Evolutionary conservation across 2,797 vertebrate genomes (phyloP).

Genomic region (Lepus townsendii): DNA sequence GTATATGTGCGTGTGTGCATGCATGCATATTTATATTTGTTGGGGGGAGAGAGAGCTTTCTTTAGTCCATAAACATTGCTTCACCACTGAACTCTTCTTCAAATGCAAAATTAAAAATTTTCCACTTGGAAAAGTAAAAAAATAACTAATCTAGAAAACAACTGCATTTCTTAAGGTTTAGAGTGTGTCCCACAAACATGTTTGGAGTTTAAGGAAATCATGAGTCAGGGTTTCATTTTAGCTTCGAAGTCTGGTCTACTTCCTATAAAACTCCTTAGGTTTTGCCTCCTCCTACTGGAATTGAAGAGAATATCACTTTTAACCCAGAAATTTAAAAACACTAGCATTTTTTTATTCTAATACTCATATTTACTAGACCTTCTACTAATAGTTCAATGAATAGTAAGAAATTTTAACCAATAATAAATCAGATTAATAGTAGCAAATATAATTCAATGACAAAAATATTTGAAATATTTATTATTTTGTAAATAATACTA

Average conservation of each 20-base stretch:
- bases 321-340: background rate
- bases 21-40: background rate
- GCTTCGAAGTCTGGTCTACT: background rate
- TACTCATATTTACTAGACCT: background rate
- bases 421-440: no score
- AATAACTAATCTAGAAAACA: background rate
- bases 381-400: no score
- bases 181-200: background rate
- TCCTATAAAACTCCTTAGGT: constrained; percentile 18
- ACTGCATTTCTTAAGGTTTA: background rate
- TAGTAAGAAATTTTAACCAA: no score
- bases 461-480: no score
- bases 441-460: no score
- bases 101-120: background rate
- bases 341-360: background rate
- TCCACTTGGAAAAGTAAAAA: background rate
- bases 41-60: background rate
- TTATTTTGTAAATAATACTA: no score
- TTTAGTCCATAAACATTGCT: background rate
- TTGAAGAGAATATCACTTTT: background rate
- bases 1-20: background rate
- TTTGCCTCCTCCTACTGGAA: constrained; percentile 44
- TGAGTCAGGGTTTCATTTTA: background rate
- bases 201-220: background rate
- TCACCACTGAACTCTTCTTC: background rate